Conservation (phyloP, 2,797 vertebrate genomes). For the Arremon brunneinucha region DNA sequence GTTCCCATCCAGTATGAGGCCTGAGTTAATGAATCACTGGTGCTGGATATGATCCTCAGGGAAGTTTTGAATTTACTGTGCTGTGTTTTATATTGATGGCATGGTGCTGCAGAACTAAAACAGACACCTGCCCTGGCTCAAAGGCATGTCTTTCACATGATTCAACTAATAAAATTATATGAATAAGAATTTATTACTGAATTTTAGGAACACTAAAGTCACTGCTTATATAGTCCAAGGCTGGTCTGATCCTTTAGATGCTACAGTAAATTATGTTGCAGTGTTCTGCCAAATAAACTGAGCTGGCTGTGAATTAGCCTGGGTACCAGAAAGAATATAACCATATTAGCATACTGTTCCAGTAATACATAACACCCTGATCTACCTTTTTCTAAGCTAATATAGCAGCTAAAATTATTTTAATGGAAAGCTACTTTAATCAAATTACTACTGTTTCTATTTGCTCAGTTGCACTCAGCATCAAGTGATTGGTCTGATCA, state of each 20-base stretch:
- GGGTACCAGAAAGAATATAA: not conserved
- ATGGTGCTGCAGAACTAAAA: not conserved
- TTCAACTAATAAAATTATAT: not conserved
- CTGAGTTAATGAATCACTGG: not conserved
- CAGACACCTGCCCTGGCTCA: not conserved
- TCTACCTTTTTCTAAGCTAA: not conserved
- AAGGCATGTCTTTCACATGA: not conserved
- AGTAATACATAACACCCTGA: not conserved
- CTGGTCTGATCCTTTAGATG: not conserved
- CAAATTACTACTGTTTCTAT: not conserved
- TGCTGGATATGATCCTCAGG: not conserved
- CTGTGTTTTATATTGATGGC: not conserved
- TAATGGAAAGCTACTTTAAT: not conserved
- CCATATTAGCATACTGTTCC: not conserved
- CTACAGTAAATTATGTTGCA: not conserved
- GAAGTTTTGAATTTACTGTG: not conserved
- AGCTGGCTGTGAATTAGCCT: not conserved
- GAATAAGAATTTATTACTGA: slow-evolving; percentile 15
- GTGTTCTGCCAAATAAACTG: not conserved
- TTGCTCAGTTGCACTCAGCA: not conserved
- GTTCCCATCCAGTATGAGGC: not conserved
- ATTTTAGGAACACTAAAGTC: not conserved
- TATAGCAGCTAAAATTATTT: not conserved
- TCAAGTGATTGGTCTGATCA: not conserved
- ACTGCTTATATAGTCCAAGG: not conserved